Evolutionary conservation across 2,888 invertebrate genomes (phyloP).

Genomic region (Cosmopolites sordidus): DNA sequence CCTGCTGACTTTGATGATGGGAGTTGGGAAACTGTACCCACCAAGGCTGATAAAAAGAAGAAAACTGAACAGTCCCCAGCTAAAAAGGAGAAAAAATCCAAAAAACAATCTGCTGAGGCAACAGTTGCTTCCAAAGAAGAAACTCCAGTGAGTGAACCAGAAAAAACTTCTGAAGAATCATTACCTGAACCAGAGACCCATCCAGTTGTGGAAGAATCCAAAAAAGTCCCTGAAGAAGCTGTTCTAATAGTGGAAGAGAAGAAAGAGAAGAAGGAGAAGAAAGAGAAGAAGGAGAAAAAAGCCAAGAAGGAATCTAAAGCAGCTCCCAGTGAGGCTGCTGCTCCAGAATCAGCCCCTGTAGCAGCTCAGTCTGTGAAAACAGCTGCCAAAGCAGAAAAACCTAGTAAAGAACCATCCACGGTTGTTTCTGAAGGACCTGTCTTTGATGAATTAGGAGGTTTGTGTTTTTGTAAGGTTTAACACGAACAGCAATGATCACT

Average conservation of each 20-base stretch:
- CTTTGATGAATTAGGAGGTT: conserved; percentile 60
- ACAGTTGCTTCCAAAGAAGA: conserved; percentile 40
- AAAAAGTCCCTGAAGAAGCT: conserved; percentile 23
- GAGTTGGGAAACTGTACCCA: conserved; percentile 68
- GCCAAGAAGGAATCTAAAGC: background rate
- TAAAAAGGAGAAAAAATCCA: conserved; percentile 42
- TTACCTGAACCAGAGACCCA: conserved; percentile 35
- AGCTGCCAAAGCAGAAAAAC: conserved; percentile 27
- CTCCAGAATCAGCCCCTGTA: background rate
- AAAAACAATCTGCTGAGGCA: conserved; percentile 42
- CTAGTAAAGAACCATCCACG: conserved; percentile 19
- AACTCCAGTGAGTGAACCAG: conserved; percentile 35
- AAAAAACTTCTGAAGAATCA: conserved; percentile 36
- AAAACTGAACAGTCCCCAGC: conserved; percentile 49
- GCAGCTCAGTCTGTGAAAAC: conserved; percentile 3
- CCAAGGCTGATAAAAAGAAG: conserved; percentile 71
- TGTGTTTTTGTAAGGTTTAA: conserved; percentile 29
- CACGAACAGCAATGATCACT: no score
- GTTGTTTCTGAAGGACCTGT: conserved; percentile 44
- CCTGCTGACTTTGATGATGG: conserved; percentile 71
- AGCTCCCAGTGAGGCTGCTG: conserved; percentile 4
- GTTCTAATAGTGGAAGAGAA: background rate
- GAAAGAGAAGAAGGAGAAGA: conserved; percentile 30
- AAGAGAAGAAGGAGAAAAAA: conserved; percentile 36
- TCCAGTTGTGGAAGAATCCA: conserved; percentile 11